Conservation (phyloP, 2,888 invertebrate species). For the Megaustenia siamemsis region DNA sequence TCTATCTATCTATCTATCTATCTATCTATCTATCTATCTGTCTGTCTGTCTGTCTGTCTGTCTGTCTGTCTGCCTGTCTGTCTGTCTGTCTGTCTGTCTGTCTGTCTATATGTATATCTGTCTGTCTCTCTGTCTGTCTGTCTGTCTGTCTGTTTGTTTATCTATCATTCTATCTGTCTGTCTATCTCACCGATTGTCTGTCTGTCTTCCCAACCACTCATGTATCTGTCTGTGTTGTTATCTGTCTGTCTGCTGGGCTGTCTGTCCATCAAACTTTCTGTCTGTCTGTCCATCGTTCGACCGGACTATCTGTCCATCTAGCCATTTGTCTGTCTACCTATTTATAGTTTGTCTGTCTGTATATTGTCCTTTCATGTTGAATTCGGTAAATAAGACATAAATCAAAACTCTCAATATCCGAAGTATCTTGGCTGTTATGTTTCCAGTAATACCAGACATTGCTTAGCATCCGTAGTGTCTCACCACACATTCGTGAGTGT, state of each 20-base stretch:
- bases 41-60: neutral
- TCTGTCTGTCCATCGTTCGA: neutral
- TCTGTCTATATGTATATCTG: neutral
- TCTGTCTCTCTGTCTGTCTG: neutral
- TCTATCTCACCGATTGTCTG: neutral
- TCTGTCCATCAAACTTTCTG: too few relatives aligned
- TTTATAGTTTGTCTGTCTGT: too few relatives aligned
- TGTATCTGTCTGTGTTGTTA: neutral
- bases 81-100: neutral
- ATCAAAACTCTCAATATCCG: neutral
- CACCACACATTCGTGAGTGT: too few relatives aligned
- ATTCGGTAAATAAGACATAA: neutral
- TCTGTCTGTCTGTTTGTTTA: neutral
- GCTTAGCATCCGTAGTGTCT: too few relatives aligned
- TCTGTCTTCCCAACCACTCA: neutral
- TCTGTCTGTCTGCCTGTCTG: neutral
- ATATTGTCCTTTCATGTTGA: too few relatives aligned
- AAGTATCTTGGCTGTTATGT: too few relatives aligned
- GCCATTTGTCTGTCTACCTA: too few relatives aligned
- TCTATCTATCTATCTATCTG: neutral
- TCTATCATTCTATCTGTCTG: neutral
- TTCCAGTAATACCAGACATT: too few relatives aligned
- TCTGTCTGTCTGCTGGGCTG: too few relatives aligned
- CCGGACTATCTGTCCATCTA: too few relatives aligned
- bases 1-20: neutral